Base-by-base conservation (phyloP, 2,797 vertebrate genomes). In the Chaenodraco wilsoni region DNA sequence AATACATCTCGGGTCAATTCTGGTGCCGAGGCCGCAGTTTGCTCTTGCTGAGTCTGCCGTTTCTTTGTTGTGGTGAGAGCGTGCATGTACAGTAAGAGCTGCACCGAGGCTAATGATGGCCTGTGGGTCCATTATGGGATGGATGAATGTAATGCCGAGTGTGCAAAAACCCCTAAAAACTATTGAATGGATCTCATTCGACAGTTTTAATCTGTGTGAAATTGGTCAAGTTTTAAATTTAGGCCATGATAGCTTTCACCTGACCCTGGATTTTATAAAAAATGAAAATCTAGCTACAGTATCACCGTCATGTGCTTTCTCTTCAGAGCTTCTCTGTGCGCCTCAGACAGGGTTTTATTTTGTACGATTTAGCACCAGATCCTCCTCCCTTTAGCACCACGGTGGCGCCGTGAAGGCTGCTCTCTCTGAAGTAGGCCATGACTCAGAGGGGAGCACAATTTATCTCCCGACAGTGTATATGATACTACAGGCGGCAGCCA, bases 401-500 rank as follows among this genome's bases (percentile, higher is more conserved):
- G 3, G 12, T 16, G 71, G 86, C 56, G 69, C 68, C 73, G 78
- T 41, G 37, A 60, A 85, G 83, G 66, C 5, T 15, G 66, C 40
- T 57, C 48, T 72, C 17, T 33, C 65, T 44, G 82, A 87, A 86
- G 48, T 82, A 85, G 86, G 82, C 66, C 79, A 89, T 21, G 77
- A 72, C 84, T 74, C 73, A 58, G 48, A 74, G 58, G 75, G 49
- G 49, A 72, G 64, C 73, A 79, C 82, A 84, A 83, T 57, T 91
- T 71, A 82, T 78, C 79, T 62, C 65, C 44, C 21, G 73, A 65
- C 64, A 73, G 69, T 76, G 65, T 48, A 58, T 61, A 59, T 66
- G 83, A 69, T 69, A 73, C 81, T 86, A 75, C 75, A 11, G 59
- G 31, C 58, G 41, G 40, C 49, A 33, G 41, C 37, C 1, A 17